These are phyloP conservation scores for Aphelinus certus DNA, from an alignment of 1,140 invertebrate genomes.

Conservation along the genomic window DNA sequence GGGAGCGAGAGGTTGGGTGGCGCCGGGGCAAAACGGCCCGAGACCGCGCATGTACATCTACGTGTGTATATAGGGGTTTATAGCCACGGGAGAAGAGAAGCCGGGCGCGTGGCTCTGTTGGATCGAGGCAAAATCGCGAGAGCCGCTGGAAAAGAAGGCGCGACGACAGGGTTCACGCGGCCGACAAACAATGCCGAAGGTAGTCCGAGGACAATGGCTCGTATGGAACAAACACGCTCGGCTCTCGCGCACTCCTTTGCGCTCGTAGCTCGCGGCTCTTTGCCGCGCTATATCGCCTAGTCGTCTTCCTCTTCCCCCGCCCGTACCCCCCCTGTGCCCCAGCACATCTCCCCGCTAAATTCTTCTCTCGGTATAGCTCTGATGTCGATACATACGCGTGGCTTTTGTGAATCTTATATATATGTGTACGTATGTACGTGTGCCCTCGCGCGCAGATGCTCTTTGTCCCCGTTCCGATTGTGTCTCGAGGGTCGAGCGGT, in stretches of 20 bases:
- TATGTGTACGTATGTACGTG: neutral
- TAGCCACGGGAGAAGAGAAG: neutral
- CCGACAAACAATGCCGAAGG: conserved; percentile 61
- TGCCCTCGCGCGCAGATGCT: neutral
- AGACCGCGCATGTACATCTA: no score
- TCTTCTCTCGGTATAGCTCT: no score
- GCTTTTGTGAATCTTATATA: neutral
- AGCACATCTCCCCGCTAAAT: no score
- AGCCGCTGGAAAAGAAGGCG: conserved; percentile 12
- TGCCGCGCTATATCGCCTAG: conserved; percentile 14
- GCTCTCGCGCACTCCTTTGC: conserved; percentile 5
- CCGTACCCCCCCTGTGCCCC: neutral
- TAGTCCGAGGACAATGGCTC: conserved; percentile 61
- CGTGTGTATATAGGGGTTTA: no score
- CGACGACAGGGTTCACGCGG: neutral
- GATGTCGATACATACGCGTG: no score
- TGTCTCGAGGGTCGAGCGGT: neutral
- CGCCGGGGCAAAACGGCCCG: neutral
- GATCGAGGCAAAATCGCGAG: neutral
- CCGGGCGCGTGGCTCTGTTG: no score
- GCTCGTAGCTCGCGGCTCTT: conserved; percentile 12
- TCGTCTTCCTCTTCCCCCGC: neutral
- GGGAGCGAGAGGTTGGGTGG: conserved; percentile 3
- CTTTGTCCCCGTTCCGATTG: no score
- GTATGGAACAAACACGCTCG: conserved; percentile 62